Evolutionary conservation across 2,797 vertebrate genomes (phyloP).

Genomic region (Paedocypris micromegethes): DNA sequence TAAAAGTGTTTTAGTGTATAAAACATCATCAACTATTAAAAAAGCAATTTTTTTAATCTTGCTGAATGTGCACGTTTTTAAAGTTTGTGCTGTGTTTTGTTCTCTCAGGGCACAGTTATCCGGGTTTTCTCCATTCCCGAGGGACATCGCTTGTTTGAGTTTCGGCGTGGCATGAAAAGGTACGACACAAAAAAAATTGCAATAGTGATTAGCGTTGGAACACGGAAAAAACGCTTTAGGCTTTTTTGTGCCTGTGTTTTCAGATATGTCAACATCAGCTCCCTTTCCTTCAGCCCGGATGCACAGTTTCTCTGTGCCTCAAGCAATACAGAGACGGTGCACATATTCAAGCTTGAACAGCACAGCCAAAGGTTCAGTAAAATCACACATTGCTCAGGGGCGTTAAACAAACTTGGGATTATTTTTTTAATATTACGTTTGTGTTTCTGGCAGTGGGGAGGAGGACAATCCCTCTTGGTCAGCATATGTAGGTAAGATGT

Average conservation of each 20-base stretch:
- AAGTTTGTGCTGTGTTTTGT: slow-evolving; percentile 4
- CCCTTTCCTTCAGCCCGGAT: slow-evolving; percentile 88
- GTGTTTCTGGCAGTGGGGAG: slow-evolving; percentile 64
- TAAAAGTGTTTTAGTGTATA: too few species aligned
- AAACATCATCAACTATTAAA: too few species aligned
- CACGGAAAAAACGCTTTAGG: not conserved
- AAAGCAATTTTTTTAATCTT: too few species aligned
- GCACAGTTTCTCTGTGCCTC: slow-evolving; percentile 90
- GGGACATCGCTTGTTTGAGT: slow-evolving; percentile 86
- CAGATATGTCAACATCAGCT: slow-evolving; percentile 89
- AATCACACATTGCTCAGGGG: not conserved
- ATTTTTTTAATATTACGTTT: not conserved
- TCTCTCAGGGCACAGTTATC: slow-evolving; percentile 85
- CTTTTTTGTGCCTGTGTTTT: slow-evolving; percentile 27
- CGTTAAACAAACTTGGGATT: too few species aligned
- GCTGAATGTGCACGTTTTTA: too few species aligned
- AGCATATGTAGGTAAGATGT: slow-evolving; percentile 87
- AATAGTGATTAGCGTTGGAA: not conserved
- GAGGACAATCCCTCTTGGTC: slow-evolving; percentile 91
- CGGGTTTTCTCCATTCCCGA: slow-evolving; percentile 89
- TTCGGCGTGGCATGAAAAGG: slow-evolving; percentile 94
- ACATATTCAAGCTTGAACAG: slow-evolving; percentile 89
- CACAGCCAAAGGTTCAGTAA: slow-evolving; percentile 58
- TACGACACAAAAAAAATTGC: slow-evolving; percentile 44
- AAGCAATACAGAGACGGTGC: slow-evolving; percentile 94